Evolutionary conservation across 2,888 invertebrate genomes (phyloP).

Genomic region (Siphonodentalium dalli): DNA sequence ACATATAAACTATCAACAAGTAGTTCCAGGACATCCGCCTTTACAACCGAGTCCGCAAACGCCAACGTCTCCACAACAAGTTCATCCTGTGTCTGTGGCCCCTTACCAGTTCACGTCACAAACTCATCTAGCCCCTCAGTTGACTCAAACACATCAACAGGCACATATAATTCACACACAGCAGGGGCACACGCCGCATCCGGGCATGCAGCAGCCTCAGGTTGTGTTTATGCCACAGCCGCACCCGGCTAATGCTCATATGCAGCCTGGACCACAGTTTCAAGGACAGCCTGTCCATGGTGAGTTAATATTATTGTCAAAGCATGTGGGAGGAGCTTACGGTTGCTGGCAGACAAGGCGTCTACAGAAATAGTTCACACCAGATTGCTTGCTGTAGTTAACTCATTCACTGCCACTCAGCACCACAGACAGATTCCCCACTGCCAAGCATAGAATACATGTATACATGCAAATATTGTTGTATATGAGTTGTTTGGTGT

Average conservation of each 20-base stretch:
- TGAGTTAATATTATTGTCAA: too few relatives aligned
- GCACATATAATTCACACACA: conserved; percentile 26
- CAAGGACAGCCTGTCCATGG: conserved; percentile 43
- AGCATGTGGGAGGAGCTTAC: too few relatives aligned
- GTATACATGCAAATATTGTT: too few relatives aligned
- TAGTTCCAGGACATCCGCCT: conserved; percentile 34
- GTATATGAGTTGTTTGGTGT: too few relatives aligned
- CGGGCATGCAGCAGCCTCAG: conserved; percentile 33
- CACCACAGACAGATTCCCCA: too few relatives aligned
- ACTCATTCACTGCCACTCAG: too few relatives aligned
- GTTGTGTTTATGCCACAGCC: conserved; percentile 42
- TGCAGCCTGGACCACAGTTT: conserved; percentile 38
- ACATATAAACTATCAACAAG: conserved; percentile 31
- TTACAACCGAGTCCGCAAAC: conserved; percentile 47
- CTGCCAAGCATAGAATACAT: too few relatives aligned
- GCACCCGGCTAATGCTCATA: conserved; percentile 27
- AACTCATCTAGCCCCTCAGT: conserved; percentile 16
- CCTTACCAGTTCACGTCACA: conserved; percentile 24
- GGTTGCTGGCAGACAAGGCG: too few relatives aligned
- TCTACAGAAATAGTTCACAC: too few relatives aligned
- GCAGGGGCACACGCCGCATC: conserved; percentile 26
- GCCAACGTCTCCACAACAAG: conserved; percentile 38
- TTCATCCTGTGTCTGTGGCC: conserved; percentile 30
- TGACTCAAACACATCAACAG: conserved; percentile 23
- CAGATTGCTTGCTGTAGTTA: too few relatives aligned